A percentile compares a stretch with the other conserved stretches of the same genome.
phyloP scores from a whole-genome alignment of 2,113 vertebrate genomes.

The Pachypanchax playfairii region DNA sequence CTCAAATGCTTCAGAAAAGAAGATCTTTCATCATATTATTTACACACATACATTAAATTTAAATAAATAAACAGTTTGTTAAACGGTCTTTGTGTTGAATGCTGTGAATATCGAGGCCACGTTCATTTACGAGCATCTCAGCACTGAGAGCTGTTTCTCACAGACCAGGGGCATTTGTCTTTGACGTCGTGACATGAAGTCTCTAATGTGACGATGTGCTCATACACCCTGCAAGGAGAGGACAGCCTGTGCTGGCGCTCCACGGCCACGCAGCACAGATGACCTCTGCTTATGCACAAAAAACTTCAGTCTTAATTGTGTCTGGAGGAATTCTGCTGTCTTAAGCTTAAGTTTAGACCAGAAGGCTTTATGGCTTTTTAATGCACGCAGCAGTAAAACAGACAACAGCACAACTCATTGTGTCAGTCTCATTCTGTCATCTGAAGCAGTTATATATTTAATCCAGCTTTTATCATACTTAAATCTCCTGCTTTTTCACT shows the following conservation, averaged over 20 bases:
- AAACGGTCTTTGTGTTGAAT: not conserved
- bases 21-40: not conserved
- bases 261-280: conserved; percentile 49
- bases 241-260: conserved; percentile 45
- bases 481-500: too few species aligned
- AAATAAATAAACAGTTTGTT: not conserved
- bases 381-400: conserved; percentile 12
- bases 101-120: conserved; percentile 27
- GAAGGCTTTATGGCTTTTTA: conserved; percentile 23
- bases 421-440: conserved; percentile 1
- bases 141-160: conserved; percentile 50
- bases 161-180: conserved; percentile 57
- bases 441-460: conserved; percentile 5
- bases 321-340: conserved; percentile 67
- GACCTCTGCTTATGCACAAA: conserved; percentile 69
- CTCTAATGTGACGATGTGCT: conserved; percentile 76
- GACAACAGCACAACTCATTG: conserved; percentile 10
- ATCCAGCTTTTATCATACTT: too few species aligned
- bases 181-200: conserved; percentile 76
- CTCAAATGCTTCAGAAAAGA: not conserved
- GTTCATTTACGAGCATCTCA: conserved; percentile 31
- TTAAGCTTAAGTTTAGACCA: conserved; percentile 42
- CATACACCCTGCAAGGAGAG: conserved; percentile 67
- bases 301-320: conserved; percentile 69
- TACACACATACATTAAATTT: too few species aligned